Percentiles rank a stretch among this genome's conserved stretches.
phyloP scores from a whole-genome alignment of 2,888 invertebrate species.

The Drosophila kokeensis region DNA sequence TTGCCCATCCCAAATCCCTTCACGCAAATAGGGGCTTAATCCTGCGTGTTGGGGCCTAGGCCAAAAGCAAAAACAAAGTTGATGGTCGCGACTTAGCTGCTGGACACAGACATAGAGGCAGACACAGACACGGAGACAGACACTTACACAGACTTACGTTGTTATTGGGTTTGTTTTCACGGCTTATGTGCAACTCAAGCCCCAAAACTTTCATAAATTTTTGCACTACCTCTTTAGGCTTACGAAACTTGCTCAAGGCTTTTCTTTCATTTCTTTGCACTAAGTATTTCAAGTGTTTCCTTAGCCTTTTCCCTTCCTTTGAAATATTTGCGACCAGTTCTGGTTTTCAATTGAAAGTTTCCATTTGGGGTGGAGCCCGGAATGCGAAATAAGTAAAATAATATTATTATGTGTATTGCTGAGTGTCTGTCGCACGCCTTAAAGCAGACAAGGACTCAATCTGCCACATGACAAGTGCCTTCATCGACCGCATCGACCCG shows the following conservation, averaged over 20 bases:
- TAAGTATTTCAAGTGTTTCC: slow-evolving; percentile 64
- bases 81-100: slow-evolving; percentile 9
- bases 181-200: slow-evolving; percentile 73
- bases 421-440: slow-evolving; percentile 18
- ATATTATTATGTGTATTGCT: slow-evolving; percentile 50
- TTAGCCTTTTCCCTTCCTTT: slow-evolving; percentile 21
- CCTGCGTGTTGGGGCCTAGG: slow-evolving; percentile 39
- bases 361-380: slow-evolving; percentile 28
- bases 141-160: slow-evolving; percentile 1
- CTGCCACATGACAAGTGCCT: slow-evolving; percentile 19
- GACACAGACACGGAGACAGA: slow-evolving; percentile 2
- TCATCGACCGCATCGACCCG: slow-evolving; percentile 15
- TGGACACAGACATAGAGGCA: slow-evolving; percentile 34
- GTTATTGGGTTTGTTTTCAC: slow-evolving; percentile 69
- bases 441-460: slow-evolving; percentile 22
- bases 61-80: slow-evolving; percentile 42
- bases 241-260: slow-evolving; percentile 39
- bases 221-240: slow-evolving; percentile 31
- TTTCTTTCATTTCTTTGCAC: slow-evolving; percentile 44
- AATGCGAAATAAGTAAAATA: slow-evolving; percentile 33
- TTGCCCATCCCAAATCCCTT: slow-evolving; percentile 56
- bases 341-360: slow-evolving; percentile 48
- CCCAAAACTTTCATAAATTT: slow-evolving; percentile 64
- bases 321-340: slow-evolving; percentile 41
- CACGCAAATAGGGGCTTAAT: slow-evolving; percentile 58